These are phyloP conservation scores for Dasysyrphus albostriatus DNA, from an alignment of 2,888 invertebrate species.

Conservation along the genomic window DNA sequence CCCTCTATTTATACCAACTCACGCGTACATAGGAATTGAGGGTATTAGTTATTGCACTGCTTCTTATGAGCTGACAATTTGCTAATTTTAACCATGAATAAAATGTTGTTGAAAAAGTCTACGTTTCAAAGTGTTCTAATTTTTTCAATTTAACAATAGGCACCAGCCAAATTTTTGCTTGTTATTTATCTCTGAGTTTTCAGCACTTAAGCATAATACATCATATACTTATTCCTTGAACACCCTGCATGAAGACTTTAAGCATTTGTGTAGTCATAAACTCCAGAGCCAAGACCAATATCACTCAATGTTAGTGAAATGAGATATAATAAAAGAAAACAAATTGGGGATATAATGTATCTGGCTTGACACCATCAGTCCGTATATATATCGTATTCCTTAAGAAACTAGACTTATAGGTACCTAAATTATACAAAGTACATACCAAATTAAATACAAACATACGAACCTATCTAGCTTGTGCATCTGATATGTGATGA, in stretches of 20 bases:
- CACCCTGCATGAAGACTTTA: neutral
- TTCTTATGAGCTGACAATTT: too few species aligned
- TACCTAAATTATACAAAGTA: neutral
- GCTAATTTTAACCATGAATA: too few species aligned
- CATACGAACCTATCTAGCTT: neutral
- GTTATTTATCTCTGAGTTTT: too few species aligned
- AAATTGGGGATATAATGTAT: conserved; percentile 29
- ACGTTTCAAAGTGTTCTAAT: too few species aligned
- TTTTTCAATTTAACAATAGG: too few species aligned
- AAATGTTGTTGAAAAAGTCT: too few species aligned
- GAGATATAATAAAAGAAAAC: conserved; percentile 28
- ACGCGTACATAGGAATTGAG: too few species aligned
- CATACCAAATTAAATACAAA: neutral
- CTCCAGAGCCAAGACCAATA: neutral
- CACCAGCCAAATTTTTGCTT: too few species aligned
- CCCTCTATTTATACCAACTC: too few species aligned
- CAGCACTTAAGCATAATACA: too few species aligned
- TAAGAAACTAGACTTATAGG: neutral
- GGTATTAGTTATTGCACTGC: too few species aligned
- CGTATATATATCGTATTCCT: neutral
- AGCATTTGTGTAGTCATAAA: neutral
- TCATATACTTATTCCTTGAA: neutral
- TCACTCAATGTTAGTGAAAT: conserved; percentile 19
- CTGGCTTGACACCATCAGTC: conserved; percentile 25
- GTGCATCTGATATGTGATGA: neutral